A percentile compares a stretch with the other conserved stretches of the same genome.
phyloP scores from a whole-genome alignment of 1,140 invertebrate genomes.

The Drosophila quadrilineata region DNA sequence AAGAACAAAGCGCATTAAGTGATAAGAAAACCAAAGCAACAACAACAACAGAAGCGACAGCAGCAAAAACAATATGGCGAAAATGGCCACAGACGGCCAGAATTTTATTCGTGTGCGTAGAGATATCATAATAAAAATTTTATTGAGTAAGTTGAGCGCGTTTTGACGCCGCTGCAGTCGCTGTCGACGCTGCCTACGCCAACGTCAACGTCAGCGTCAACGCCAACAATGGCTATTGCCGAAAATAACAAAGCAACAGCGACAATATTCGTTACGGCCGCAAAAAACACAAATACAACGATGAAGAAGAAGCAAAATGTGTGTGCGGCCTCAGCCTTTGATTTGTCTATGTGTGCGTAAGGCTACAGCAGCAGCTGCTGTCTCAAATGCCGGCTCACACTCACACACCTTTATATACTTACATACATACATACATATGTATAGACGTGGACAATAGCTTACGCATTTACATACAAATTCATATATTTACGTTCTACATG shows the following conservation, averaged over 20 bases:
- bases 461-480: constrained; percentile 8
- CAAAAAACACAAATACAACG: no score
- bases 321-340: background rate
- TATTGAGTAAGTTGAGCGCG: constrained; percentile 80
- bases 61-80: constrained; percentile 21
- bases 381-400: constrained; percentile 57
- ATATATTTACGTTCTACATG: no score
- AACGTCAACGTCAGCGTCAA: constrained; percentile 27
- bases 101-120: constrained; percentile 52
- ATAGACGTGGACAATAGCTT: no score
- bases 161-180: constrained; percentile 20
- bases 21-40: no score
- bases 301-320: no score
- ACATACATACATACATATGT: constrained; percentile 12
- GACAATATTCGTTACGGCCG: constrained; percentile 1
- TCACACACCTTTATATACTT: constrained; percentile 16
- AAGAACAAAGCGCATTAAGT: constrained; percentile 13
- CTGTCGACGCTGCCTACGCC: constrained; percentile 3
- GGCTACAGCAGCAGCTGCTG: constrained; percentile 36
- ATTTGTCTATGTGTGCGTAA: constrained; percentile 2
- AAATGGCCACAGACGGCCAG: constrained; percentile 18
- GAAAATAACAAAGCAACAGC: constrained; percentile 40
- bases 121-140: constrained; percentile 81
- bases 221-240: constrained; percentile 51
- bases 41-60: background rate